Evolutionary conservation across 2,797 vertebrate genomes (phyloP), one percentile per base, ranked within the genome.

Genomic region (Capromys pilorides): DNA sequence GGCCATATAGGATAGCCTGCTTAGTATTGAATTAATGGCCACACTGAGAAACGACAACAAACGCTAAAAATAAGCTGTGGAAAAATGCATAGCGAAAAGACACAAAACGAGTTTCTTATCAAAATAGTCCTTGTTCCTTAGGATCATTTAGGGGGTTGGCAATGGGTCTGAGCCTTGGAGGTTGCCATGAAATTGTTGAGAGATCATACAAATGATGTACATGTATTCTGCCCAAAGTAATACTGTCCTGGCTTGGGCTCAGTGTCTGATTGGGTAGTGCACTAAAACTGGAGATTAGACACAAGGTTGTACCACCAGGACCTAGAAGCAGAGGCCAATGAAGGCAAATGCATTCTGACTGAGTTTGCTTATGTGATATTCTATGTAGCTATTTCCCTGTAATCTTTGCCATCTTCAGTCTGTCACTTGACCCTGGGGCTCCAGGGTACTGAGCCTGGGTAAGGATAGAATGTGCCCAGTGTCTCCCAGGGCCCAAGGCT

Each of bases 231-330:
- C 57, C 19, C 21, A 59, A 71, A 66, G 18, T 12, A 90, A 67
- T 59, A 24, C 26, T 41, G 49, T 2, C 10, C 31, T 64, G 33
- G 11, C 16, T n/a, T 54, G 24, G 1, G 21, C 61, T 12, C 45
- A 57, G 54, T 67, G 18, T 86, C 59, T 80, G n/a, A 45, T 67
- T 51, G 54, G n/a, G 12, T 51, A 78, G 87, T 26, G 92, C 1
- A 61, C 33, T 88, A 90, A 93, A 77, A 78, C 6, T 45, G n/a
- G 73, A 87, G 57, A 61, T 85, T 77, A 69, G 51, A 81, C 71
- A 22, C n/a, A 69, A 39, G 3, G 36, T 59, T 61, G 64, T 66
- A 51, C 33, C 64, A 82, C 61, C 9, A 79, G 16, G 3, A 85
- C 85, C 45, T 61, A 75, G 79, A 84, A 11, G 33, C 67, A 41